Percentiles rank a stretch among this genome's conserved stretches.
phyloP scores from a whole-genome alignment of 2,113 vertebrate genomes.

The Coturnix japonica region DNA sequence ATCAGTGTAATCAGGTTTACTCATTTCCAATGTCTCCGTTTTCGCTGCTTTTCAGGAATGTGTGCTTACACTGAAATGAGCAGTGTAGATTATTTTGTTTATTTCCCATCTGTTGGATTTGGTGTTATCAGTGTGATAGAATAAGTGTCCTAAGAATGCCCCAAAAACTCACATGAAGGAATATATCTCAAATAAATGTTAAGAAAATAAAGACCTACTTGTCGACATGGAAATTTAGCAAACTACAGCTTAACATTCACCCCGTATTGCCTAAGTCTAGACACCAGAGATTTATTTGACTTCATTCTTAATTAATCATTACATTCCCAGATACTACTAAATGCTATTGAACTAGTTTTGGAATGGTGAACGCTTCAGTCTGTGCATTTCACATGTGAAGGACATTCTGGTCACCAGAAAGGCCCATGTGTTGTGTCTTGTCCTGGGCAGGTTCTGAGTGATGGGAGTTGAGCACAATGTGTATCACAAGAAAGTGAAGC shows the following conservation, averaged over 20 bases:
- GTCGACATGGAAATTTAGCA: neutral
- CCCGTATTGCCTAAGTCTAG: neutral
- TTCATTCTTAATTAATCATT: neutral
- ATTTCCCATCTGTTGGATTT: slow-evolving; percentile 34
- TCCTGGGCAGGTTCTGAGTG: neutral
- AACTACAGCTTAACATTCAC: neutral
- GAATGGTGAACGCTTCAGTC: neutral
- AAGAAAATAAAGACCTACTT: slow-evolving; percentile 20
- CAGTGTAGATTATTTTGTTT: slow-evolving; percentile 7
- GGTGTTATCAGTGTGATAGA: neutral
- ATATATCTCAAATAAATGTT: slow-evolving; percentile 12
- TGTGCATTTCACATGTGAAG: neutral
- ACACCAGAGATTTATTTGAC: neutral
- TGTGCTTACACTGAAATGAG: neutral
- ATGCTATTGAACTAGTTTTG: neutral
- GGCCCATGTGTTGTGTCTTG: neutral
- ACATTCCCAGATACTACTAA: slow-evolving; percentile 17
- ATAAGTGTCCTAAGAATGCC: slow-evolving; percentile 8
- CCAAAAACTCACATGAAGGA: neutral
- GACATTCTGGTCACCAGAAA: slow-evolving; percentile 13
- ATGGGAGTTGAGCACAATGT: neutral
- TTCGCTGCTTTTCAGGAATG: neutral
- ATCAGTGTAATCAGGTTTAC: neutral
- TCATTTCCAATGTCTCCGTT: neutral
- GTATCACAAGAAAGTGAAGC: neutral